A percentile compares a stretch with the other conserved stretches of the same genome.
phyloP scores from a whole-genome alignment of 2,113 vertebrate species.

The Orycteropus afer region DNA sequence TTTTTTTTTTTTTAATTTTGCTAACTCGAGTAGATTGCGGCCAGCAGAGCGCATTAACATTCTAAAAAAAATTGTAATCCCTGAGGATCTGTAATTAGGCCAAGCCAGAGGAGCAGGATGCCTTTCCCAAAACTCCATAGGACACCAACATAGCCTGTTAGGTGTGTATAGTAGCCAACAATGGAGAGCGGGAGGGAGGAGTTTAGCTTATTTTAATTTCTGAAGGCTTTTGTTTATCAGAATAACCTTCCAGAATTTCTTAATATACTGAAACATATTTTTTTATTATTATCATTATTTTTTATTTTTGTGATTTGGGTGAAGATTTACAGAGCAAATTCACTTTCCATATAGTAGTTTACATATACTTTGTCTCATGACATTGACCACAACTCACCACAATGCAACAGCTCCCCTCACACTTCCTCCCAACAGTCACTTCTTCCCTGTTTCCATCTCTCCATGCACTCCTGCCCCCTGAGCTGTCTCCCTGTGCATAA shows the following conservation, averaged over 20 bases:
- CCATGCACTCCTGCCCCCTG: too few relatives aligned
- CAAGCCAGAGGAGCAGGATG: neutral
- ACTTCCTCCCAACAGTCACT: too few relatives aligned
- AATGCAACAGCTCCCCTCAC: too few relatives aligned
- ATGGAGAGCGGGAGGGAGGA: fast-evolving
- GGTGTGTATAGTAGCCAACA: neutral
- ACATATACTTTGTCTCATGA: too few relatives aligned
- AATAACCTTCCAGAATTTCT: neutral
- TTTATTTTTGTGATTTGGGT: too few relatives aligned
- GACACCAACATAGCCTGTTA: neutral
- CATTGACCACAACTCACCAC: too few relatives aligned
- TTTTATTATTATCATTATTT: too few relatives aligned
- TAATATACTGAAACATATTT: neutral
- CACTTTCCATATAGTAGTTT: too few relatives aligned
- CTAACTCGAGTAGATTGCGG: slow-evolving; percentile 9
- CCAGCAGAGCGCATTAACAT: neutral
- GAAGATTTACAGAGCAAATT: too few relatives aligned
- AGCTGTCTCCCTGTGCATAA: too few relatives aligned
- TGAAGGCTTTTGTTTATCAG: neutral
- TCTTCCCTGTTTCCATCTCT: too few relatives aligned
- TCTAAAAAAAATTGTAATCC: neutral
- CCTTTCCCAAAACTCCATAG: neutral
- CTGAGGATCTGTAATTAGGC: neutral
- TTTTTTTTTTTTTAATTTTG: slow-evolving; percentile 53
- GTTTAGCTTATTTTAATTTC: neutral